Percentiles rank a stretch among this genome's conserved stretches.
Conservation (phyloP, 2,113 vertebrate species). For the Macrotus californicus region DNA sequence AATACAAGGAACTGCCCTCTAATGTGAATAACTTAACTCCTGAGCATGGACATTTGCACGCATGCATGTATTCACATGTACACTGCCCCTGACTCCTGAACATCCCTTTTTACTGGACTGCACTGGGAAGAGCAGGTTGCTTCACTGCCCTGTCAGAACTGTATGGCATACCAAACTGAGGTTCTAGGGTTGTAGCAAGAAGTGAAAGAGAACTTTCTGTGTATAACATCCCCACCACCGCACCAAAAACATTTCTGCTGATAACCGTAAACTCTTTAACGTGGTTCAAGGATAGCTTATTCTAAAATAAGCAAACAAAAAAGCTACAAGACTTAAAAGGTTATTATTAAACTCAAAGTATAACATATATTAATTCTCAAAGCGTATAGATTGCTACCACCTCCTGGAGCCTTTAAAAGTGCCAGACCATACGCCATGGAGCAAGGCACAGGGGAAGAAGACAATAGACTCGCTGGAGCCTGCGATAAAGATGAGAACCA, state of each 20-base stretch:
- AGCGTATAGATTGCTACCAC: background rate
- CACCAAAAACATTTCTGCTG: background rate
- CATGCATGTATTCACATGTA: background rate
- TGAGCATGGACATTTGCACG: too few species aligned
- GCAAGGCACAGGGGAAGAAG: background rate
- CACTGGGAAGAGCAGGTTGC: background rate
- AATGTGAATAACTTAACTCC: background rate
- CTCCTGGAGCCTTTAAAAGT: background rate
- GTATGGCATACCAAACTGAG: background rate
- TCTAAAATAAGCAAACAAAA: background rate
- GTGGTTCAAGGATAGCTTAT: background rate
- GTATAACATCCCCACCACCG: background rate
- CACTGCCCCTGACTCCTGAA: background rate
- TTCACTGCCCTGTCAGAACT: background rate
- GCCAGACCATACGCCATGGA: background rate
- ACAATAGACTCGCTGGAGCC: background rate
- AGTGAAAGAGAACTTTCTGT: background rate
- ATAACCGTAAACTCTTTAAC: background rate
- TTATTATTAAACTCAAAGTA: constrained; percentile 5
- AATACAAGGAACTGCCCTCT: background rate
- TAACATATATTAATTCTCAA: background rate
- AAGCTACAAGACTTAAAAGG: background rate
- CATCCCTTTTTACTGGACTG: background rate
- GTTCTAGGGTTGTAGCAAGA: background rate
- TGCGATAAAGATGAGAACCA: background rate